A percentile compares a stretch with the other conserved stretches of the same genome.
Conservation (phyloP, 2,797 vertebrate genomes). For the Forpus xanthops region DNA sequence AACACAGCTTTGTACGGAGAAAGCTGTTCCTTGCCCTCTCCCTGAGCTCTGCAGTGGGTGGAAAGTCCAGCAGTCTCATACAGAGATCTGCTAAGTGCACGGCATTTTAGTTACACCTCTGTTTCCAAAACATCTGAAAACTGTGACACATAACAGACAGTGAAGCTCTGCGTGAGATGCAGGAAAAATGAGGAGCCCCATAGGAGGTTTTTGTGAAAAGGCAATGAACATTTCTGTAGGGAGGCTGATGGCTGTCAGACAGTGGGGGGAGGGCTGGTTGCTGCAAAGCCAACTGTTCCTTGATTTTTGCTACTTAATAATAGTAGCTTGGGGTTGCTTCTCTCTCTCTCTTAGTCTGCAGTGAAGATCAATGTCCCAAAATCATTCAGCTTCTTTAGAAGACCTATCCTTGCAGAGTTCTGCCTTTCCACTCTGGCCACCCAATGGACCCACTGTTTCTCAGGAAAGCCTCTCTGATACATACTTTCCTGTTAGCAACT, state of each 20-base stretch:
- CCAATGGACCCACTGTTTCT: neutral
- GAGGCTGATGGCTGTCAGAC: neutral
- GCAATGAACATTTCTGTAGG: neutral
- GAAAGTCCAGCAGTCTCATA: neutral
- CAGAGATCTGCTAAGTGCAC: neutral
- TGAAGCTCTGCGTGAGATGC: neutral
- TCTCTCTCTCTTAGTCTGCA: neutral
- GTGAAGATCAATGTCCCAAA: neutral
- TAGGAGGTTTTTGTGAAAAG: neutral
- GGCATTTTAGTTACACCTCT: neutral
- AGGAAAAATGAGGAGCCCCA: neutral
- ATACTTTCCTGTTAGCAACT: neutral
- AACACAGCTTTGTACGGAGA: accelerated
- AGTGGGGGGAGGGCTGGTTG: neutral
- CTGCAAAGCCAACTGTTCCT: neutral
- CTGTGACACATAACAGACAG: neutral
- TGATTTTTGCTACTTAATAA: neutral
- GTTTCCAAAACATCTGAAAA: neutral
- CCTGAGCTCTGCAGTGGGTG: neutral
- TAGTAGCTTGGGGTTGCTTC: neutral
- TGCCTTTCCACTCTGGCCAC: neutral
- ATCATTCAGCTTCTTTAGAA: neutral
- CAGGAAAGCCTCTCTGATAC: neutral
- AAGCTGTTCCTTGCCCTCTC: neutral
- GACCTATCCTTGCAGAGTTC: neutral